phyloP scores from a whole-genome alignment of 2,888 invertebrate genomes.

The Temnothorax unifasciatus region DNA sequence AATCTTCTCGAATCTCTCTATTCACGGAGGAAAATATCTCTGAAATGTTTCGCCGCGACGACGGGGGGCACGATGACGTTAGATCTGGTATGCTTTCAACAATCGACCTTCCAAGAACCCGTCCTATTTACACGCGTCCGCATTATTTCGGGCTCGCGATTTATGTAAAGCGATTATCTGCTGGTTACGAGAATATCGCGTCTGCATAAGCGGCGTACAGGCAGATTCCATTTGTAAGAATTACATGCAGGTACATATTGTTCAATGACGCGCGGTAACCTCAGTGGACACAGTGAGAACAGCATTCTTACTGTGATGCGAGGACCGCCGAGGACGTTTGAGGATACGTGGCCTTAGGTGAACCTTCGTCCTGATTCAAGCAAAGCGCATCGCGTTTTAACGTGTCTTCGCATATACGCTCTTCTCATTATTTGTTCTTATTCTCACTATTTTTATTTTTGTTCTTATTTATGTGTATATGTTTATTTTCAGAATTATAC shows the following conservation, averaged over 20 bases:
- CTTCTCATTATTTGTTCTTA: background rate
- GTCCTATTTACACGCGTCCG: background rate
- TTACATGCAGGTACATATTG: background rate
- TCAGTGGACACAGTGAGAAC: background rate
- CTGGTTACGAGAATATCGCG: background rate
- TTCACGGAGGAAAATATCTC: background rate
- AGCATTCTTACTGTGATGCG: background rate
- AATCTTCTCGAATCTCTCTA: background rate
- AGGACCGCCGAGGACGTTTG: too few species aligned
- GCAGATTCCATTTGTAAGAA: background rate
- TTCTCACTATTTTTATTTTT: background rate
- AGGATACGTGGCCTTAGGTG: slow-evolving; percentile 17
- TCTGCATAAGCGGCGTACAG: too few species aligned
- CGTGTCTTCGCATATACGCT: background rate
- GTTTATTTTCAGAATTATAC: background rate
- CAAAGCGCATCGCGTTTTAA: background rate
- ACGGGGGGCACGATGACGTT: background rate
- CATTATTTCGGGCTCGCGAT: background rate
- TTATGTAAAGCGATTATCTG: background rate
- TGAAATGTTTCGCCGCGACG: background rate
- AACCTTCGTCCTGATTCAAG: background rate
- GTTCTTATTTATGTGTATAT: too few species aligned
- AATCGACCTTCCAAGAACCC: background rate
- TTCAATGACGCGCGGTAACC: background rate
- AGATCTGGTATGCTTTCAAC: background rate